Base-by-base conservation (phyloP, 1,140 invertebrate species). In the Brachystomella parvula region DNA sequence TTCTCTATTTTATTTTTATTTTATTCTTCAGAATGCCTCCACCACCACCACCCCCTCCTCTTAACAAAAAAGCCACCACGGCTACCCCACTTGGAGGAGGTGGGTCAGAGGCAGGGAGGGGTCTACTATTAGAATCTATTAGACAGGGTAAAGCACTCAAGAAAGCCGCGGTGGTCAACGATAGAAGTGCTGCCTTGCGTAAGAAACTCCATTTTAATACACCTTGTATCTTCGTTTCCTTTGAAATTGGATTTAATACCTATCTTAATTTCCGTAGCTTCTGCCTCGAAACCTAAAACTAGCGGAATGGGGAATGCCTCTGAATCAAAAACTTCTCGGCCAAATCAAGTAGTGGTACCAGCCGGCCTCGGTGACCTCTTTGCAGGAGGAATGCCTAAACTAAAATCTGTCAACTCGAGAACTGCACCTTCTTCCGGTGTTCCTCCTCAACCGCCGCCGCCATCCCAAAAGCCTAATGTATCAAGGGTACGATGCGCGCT, bases 361-460 rank as follows among this genome's bases (percentile, higher is more conserved):
- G 69, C 68, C 17, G 75, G 82, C 53, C 79, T 93, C 47, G 88
- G 86, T 64, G 89, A 87, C 44, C 79, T 92, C 32, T 92, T 93
- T 79, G 86, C 89, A 69, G 89, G 87, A 61, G 89, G 89, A 56
- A 92, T 93, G 85, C 89, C 90, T 62, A 92, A 90, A 78, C 79
- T 93, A 58, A 89, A 88, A 76, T 83, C 89, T 44, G 89, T 87
- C 61, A 87, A 81, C 58, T 69, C 71, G 49, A 73, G 72, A 53
- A 69, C 71, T 71, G 1, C 53, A 17, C 28, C n/a, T 28, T 79
- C 71, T 76, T 81, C 65, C 81, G 81, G n/a, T n/a, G n/a, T 81
- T 47, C 82, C 82, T 47, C 81, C 82, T 2, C 75, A 82, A 21
- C 82, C 82, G 33, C 82, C 82, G 61, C 77, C 80, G 63, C 77